Evolutionary conservation across 2,888 invertebrate species (phyloP).

Genomic region (Tuta absoluta): DNA sequence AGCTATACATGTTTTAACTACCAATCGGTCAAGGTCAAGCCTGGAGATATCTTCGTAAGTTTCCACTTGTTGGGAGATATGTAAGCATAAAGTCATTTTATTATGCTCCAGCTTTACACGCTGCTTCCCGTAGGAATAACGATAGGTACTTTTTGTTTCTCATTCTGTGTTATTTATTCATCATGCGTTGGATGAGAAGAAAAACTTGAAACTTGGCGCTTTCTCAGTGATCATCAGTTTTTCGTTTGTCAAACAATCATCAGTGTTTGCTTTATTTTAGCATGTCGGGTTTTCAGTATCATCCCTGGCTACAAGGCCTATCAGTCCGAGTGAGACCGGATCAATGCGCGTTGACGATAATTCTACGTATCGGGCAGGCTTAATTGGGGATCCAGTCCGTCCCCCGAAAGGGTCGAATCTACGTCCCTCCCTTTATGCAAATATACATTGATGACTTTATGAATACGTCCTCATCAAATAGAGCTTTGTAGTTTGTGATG

Average conservation of each 20-base stretch:
- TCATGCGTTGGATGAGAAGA: no score
- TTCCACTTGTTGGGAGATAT: background rate
- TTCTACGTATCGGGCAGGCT: conserved; percentile 64
- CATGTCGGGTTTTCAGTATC: background rate
- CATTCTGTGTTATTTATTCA: no score
- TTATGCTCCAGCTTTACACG: no score
- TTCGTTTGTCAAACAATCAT: background rate
- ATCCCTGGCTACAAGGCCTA: conserved; percentile 10
- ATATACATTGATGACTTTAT: conserved; percentile 34
- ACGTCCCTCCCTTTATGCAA: conserved; percentile 15
- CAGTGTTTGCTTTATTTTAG: background rate
- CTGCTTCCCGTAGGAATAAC: no score
- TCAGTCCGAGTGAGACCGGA: conserved; percentile 33
- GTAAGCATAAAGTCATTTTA: background rate
- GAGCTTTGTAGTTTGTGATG: background rate
- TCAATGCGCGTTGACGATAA: conserved; percentile 49
- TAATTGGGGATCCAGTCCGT: conserved; percentile 66
- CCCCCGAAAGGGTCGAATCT: conserved; percentile 31
- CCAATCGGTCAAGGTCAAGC: background rate
- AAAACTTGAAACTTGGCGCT: no score
- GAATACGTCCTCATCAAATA: conserved; percentile 28
- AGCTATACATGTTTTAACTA: no score
- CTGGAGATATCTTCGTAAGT: background rate
- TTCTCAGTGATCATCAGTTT: no score
- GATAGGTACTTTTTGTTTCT: no score